Evolutionary conservation across 2,888 invertebrate genomes (phyloP), one percentile per base, ranked within the genome.

Genomic region (Entomobrya proxima): DNA sequence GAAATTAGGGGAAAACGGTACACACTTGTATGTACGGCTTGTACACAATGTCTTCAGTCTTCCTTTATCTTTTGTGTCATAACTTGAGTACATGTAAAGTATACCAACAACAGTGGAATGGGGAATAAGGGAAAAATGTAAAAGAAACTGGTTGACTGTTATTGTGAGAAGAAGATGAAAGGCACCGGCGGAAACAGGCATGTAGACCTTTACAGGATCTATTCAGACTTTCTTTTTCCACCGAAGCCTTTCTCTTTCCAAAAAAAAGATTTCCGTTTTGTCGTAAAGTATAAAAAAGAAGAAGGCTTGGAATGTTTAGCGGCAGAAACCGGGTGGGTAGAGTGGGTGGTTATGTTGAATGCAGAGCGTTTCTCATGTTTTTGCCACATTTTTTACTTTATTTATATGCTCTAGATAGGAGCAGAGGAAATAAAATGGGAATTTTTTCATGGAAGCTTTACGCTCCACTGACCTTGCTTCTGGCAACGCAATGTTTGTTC

Each of bases 381-480:
- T 55, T 55, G 24, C 27, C 27, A 55, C 37, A 9, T 64, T 64
- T 37, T 35, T 61, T 32, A 32, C 15, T 61, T 7, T n/a, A 5
- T 61, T 21, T 37, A n/a, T 61, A 21, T 64, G 35, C 37, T 37
- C 18, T 35, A n/a, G n/a, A n/a, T n/a, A n/a, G n/a, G n/a, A n/a
- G n/a, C n/a, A n/a, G n/a, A n/a, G n/a, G 35, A 21, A 21, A 64
- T 9, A 64, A 64, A 37, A 13, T 18, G 37, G 37, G 21, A 30
- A 30, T 30, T 64, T 64, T 64, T 35, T 21, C 3, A 2, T 21
- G 13, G n/a, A 61, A 32, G n/a, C 24, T 35, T 35, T 64, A 37
- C 64, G 37, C 64, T 64, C 37, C 37, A 64, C 64, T 64, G 21
- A 64, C 64, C 64, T 64, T 64, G 64, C 64, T 37, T 37, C 61